Base-by-base conservation (phyloP, 2,888 invertebrate species). In the Allolobophora icterica region DNA sequence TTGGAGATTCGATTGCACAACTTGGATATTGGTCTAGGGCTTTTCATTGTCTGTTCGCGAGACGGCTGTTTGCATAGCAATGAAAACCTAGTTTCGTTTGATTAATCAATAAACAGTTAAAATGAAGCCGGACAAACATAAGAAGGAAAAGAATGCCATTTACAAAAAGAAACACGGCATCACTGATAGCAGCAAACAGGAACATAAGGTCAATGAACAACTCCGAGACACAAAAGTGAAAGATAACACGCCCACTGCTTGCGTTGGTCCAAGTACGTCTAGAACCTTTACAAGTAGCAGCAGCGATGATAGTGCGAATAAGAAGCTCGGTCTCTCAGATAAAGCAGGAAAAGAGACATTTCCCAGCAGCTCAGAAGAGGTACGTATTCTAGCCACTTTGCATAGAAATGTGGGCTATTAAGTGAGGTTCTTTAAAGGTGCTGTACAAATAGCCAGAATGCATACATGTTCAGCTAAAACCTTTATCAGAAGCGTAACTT, bases 61-160 rank as follows among this genome's bases (percentile, higher is more conserved):
- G 71, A 71, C 71, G 71, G 71, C n/a, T n/a, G 71, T 13, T 30
- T 30, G 11, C 11, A 11, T n/a, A 71, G 1, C 8, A 71, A n/a
- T 8, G 11, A 30, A 71, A n/a, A 71, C 4, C 52, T 24, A 52
- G 24, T 52, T 52, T 52, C 15, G 24, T 52, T 24, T 19, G 21
- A 52, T 52, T 21, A 1, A 21, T 21, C 15, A 8, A 3, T 24
- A 21, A 52, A 24, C 21, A 52, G 19, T 52, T 52, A 52, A 52
- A 90, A 91, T 91, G 91, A 91, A 89, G 71, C 91, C 91, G 33
- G 91, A 91, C 71, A 84, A 91, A 40, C 91, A 91, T 33, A 91
- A 91, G 40, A 45, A 89, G 52, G 52, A 89, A 71, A 91, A 91
- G 89, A 89, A 91, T 40, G 89, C 89, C 30, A 35, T 89, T 21